These are phyloP conservation scores for Lophochroa leadbeateri DNA, from an alignment of 2,113 vertebrate species.

Conservation along the genomic window DNA sequence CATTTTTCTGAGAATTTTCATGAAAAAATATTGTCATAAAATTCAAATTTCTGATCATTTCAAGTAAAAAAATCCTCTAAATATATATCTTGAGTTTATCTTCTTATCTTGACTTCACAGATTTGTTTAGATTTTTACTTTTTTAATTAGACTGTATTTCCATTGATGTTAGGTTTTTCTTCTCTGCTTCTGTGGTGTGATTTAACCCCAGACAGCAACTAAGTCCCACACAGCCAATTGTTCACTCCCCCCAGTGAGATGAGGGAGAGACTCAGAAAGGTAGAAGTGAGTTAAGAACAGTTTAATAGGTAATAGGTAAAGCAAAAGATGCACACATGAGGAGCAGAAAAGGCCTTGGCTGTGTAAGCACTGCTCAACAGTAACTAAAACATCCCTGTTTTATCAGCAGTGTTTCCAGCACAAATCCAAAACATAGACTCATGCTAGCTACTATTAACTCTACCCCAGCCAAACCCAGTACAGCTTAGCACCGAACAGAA, in stretches of 20 bases:
- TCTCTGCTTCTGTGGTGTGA: neutral
- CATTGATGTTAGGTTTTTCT: neutral
- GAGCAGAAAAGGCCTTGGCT: neutral
- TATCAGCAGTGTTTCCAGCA: neutral
- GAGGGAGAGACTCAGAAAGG: neutral
- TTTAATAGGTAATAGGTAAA: neutral
- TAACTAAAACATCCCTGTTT: neutral
- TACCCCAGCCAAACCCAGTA: neutral
- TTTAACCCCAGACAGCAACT: neutral
- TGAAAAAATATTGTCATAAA: neutral
- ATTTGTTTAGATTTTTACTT: neutral
- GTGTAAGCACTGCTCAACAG: neutral
- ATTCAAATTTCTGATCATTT: neutral
- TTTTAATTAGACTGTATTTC: neutral
- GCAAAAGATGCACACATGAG: neutral
- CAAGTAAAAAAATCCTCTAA: neutral
- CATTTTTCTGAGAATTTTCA: neutral
- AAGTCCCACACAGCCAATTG: neutral
- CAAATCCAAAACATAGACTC: neutral
- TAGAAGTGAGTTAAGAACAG: neutral
- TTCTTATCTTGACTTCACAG: neutral
- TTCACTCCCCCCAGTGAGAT: neutral
- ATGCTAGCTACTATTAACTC: neutral
- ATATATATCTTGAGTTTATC: neutral
- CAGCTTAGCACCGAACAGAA: neutral